phyloP scores from a whole-genome alignment of 2,113 vertebrate species.

The Canis aureus region DNA sequence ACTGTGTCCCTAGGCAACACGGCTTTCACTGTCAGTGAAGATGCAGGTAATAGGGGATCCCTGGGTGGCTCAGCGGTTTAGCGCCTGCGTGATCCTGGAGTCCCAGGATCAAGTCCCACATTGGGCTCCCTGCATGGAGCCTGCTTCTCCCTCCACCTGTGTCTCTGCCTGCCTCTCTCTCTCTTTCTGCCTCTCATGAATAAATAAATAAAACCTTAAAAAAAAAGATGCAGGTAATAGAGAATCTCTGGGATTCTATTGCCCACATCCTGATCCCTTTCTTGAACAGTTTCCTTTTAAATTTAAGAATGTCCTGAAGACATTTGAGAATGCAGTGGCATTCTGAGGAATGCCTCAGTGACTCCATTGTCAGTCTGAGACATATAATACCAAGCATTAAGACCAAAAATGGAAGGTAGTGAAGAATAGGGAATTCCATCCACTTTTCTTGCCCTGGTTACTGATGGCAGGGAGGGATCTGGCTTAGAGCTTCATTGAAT shows the following conservation, averaged over 20 bases:
- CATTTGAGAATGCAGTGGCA: not conserved
- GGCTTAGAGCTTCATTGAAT: not conserved
- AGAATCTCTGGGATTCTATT: not conserved
- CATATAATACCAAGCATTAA: not conserved
- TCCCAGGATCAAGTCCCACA: too few relatives aligned
- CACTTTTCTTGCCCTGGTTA: not conserved
- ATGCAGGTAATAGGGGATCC: constrained; percentile 90
- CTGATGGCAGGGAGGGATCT: not conserved
- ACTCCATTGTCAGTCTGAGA: not conserved
- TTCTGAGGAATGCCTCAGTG: not conserved
- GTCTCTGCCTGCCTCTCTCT: too few relatives aligned
- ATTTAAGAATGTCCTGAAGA: not conserved
- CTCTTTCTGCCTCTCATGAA: too few relatives aligned
- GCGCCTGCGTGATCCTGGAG: too few relatives aligned
- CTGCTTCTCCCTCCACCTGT: too few relatives aligned
- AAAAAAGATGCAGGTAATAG: constrained; percentile 92
- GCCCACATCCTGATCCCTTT: not conserved
- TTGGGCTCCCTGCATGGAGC: too few relatives aligned
- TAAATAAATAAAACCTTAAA: too few relatives aligned
- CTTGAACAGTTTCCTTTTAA: not conserved
- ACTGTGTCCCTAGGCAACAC: constrained; percentile 93
- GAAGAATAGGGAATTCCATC: not conserved
- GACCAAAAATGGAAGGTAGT: not conserved
- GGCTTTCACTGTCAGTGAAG: constrained; percentile 94
- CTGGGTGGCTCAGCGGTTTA: too few relatives aligned